These are phyloP conservation scores for Aix galericulata DNA, from an alignment of 2,113 vertebrate genomes.

Conservation along the genomic window DNA sequence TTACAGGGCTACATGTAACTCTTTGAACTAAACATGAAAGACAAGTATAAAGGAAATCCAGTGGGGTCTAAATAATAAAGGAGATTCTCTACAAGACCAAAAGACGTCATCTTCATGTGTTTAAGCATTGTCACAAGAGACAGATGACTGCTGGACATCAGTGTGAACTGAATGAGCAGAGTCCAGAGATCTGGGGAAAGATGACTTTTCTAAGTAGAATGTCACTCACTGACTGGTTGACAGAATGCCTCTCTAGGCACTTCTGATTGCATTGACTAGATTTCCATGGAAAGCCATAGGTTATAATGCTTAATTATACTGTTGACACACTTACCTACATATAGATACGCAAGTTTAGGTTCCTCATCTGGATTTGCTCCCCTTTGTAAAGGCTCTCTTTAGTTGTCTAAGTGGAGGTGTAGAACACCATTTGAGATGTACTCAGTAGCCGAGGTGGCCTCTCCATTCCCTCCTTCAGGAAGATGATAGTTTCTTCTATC, in stretches of 20 bases:
- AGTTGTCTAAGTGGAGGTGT: no score
- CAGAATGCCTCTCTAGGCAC: no score
- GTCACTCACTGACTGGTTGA: not conserved
- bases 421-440: not conserved
- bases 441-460: not conserved
- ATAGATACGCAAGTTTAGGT: rapidly evolving
- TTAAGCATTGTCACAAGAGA: not conserved
- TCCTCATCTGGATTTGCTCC: not conserved
- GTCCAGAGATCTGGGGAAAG: not conserved
- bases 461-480: not conserved
- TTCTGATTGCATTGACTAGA: not conserved
- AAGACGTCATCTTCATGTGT: not conserved
- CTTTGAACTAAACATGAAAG: not conserved
- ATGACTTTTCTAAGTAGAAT: not conserved
- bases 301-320: not conserved
- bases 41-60: not conserved
- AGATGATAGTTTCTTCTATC: not conserved
- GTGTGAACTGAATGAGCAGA: not conserved
- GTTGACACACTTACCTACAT: rapidly evolving
- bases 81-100: not conserved
- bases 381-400: not conserved
- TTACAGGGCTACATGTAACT: not conserved
- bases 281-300: not conserved
- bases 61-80: not conserved
- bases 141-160: not conserved